phyloP scores from a whole-genome alignment of 1,140 invertebrate genomes.

The Cyrtorhinus lividipennis region DNA sequence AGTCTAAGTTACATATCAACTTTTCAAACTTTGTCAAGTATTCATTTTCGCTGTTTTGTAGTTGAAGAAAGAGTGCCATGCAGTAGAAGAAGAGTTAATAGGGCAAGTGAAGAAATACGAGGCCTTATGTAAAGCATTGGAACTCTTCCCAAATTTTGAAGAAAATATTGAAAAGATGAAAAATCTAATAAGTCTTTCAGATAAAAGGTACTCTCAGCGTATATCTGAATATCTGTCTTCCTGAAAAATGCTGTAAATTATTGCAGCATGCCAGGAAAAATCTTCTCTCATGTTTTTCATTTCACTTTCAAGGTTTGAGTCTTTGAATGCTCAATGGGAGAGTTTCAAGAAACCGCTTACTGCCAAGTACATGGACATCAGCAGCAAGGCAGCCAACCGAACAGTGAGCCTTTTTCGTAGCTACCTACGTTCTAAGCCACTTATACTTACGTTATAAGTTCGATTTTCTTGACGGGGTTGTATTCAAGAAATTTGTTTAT shows the following conservation, averaged over 20 bases:
- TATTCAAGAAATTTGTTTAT: too few relatives aligned
- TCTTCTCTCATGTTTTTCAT: too few relatives aligned
- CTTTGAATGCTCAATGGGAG: slow-evolving; percentile 53
- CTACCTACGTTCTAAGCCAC: too few relatives aligned
- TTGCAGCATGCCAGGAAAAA: too few relatives aligned
- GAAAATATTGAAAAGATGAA: slow-evolving; percentile 48
- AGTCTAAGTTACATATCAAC: not conserved
- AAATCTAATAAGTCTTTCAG: slow-evolving; percentile 40
- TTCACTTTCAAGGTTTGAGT: slow-evolving; percentile 29
- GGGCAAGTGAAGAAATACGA: slow-evolving; percentile 28
- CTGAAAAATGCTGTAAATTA: too few relatives aligned
- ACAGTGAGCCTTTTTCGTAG: slow-evolving; percentile 33
- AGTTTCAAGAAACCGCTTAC: slow-evolving; percentile 47
- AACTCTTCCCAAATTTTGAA: slow-evolving; percentile 44
- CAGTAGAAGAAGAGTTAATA: slow-evolving; percentile 31
- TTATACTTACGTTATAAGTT: too few relatives aligned
- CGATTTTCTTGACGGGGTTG: too few relatives aligned
- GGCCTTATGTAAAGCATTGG: slow-evolving; percentile 41
- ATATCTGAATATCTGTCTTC: not conserved
- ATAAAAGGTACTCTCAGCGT: slow-evolving; percentile 33
- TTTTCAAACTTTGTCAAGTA: too few relatives aligned
- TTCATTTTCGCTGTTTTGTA: slow-evolving; percentile 17
- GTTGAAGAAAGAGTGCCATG: slow-evolving; percentile 27
- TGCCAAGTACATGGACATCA: slow-evolving; percentile 41
- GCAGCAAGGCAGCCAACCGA: slow-evolving; percentile 40